phyloP scores from a whole-genome alignment of 2,888 invertebrate species.

The Dermolepida albohirtum region DNA sequence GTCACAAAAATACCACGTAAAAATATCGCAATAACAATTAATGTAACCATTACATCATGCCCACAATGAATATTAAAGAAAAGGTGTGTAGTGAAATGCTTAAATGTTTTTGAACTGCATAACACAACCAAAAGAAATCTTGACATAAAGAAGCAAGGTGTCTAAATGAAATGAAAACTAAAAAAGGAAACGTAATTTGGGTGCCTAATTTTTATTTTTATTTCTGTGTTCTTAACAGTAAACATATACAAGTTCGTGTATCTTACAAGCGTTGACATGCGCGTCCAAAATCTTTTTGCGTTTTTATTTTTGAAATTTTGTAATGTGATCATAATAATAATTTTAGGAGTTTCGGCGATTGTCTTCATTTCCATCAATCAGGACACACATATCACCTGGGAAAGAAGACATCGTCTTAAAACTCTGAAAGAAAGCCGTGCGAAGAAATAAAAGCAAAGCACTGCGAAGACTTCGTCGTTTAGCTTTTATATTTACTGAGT shows the following conservation, averaged over 20 bases:
- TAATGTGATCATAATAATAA: slow-evolving; percentile 40
- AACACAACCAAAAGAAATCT: slow-evolving; percentile 27
- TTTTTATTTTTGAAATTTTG: slow-evolving; percentile 35
- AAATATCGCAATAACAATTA: slow-evolving; percentile 14
- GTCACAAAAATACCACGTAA: slow-evolving; percentile 19
- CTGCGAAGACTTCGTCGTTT: slow-evolving; percentile 30
- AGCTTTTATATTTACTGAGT: not conserved
- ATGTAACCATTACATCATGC: slow-evolving; percentile 21
- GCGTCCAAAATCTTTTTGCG: slow-evolving; percentile 15
- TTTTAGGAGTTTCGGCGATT: slow-evolving; percentile 61
- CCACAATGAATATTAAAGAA: slow-evolving; percentile 2
- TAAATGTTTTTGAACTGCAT: slow-evolving; percentile 9
- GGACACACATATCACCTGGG: slow-evolving; percentile 86
- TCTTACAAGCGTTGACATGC: slow-evolving; percentile 33
- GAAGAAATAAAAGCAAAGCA: slow-evolving; percentile 15
- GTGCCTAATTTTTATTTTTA: slow-evolving; percentile 18
- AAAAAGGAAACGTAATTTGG: slow-evolving; percentile 1
- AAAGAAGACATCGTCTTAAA: slow-evolving; percentile 70
- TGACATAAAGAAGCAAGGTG: slow-evolving; percentile 22
- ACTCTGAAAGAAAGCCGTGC: slow-evolving; percentile 48
- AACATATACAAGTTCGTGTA: slow-evolving; percentile 1
- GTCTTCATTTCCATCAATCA: slow-evolving; percentile 81
- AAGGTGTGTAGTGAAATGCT: slow-evolving; percentile 3
- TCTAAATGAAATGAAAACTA: slow-evolving; percentile 14
- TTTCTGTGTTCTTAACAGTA: not conserved